Evolutionary conservation across 2,797 vertebrate species (phyloP), one percentile per base, ranked within the genome.

Genomic region (Nyctalus aviator): DNA sequence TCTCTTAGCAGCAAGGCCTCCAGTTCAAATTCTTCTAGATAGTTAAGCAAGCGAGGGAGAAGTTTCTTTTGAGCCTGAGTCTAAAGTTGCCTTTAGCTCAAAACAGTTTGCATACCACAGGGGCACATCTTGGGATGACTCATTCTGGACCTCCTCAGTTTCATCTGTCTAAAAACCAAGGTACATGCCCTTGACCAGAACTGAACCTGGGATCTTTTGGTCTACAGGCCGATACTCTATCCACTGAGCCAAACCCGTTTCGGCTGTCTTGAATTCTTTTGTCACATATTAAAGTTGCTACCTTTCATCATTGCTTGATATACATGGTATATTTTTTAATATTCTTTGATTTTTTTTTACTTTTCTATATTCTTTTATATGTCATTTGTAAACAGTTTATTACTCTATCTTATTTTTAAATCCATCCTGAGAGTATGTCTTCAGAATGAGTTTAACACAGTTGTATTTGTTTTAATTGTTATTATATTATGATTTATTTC

Each of bases 331-430:
- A 41, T 53, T 79, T 84, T 83, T 88, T 89, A 32, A 84, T 2
- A 35, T 27, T 18, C 15, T 88, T 86, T 93, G 30, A 81, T 76
- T 94, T 89, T 92, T 44, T 44, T 44, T 46, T 64, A 71, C 12
- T 71, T 71, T 75, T 76, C 35, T 53, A 30, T 41, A 5, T 79
- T 78, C 37, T 85, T 73, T 35, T 84, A 66, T 46, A 18, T 32
- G 2, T 53, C 35, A 82, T n/a, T 84, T 73, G 59, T 37, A 55
- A 53, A 46, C 17, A 85, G 64, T 37, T 5, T 62, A 48, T 76
- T 55, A 21, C 69, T 92, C 55, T n/a, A 48, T 68, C 73, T 90
- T n/a, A 83, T 68, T 90, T 95, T 81, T 48, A 88, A 93, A 64
- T 91, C 13, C 37, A 55, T 37, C 50, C 27, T 55, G 50, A 91